phyloP scores from a whole-genome alignment of 2,888 invertebrate species.

The Pristionchus maxplancki region DNA sequence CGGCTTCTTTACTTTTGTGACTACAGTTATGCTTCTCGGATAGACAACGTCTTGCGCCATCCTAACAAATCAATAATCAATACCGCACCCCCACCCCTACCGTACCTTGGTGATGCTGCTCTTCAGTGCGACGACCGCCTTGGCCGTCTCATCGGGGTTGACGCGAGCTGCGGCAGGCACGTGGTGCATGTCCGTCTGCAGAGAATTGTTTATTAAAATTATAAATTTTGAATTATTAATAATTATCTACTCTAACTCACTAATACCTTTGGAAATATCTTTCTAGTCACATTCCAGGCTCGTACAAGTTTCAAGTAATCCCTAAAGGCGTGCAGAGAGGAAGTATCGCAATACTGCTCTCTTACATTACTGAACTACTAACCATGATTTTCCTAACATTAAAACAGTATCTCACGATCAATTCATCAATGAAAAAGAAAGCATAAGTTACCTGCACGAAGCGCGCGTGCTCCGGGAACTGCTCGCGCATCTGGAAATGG shows the following conservation, averaged over 20 bases:
- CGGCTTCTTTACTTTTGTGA: too few relatives aligned
- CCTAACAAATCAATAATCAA: too few relatives aligned
- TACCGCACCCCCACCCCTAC: too few relatives aligned
- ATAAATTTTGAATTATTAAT: background rate
- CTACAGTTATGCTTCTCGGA: too few relatives aligned
- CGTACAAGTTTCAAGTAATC: background rate
- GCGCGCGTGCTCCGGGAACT: constrained; percentile 1
- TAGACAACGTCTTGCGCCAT: too few relatives aligned
- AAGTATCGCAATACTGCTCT: too few relatives aligned
- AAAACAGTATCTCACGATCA: background rate
- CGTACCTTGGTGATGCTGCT: constrained; percentile 60
- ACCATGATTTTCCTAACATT: background rate
- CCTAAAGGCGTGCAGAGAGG: too few relatives aligned
- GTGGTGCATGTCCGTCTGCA: constrained; percentile 90
- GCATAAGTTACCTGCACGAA: constrained; percentile 40
- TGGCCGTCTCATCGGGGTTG: constrained; percentile 79
- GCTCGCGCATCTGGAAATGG: constrained; percentile 23
- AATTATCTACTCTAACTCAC: too few relatives aligned
- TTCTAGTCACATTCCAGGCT: background rate
- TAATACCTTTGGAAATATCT: too few relatives aligned
- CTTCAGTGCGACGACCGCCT: constrained; percentile 75
- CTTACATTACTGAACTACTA: background rate
- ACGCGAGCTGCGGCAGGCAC: constrained; percentile 88
- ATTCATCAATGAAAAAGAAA: background rate
- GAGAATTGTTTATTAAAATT: background rate